phyloP scores from a whole-genome alignment of 2,888 invertebrate genomes.

The Apocheima hispidaria region DNA sequence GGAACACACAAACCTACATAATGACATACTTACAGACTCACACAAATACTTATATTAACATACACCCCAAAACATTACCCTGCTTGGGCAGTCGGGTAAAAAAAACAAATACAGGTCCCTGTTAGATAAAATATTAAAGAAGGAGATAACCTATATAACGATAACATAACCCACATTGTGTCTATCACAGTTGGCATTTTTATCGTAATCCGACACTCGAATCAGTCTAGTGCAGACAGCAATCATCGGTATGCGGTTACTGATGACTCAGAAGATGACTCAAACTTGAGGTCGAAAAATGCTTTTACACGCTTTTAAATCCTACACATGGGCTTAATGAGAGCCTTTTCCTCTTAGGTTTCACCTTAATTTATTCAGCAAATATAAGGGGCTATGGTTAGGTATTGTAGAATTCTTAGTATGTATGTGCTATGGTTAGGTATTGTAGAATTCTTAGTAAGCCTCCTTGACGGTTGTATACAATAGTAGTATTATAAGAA shows the following conservation, averaged over 20 bases:
- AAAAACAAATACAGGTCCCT: too few relatives aligned
- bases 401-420: background rate
- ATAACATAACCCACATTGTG: slow-evolving; percentile 7
- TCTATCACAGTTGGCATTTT: slow-evolving; percentile 7
- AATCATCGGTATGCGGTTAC: slow-evolving; percentile 42
- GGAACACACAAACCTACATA: too few relatives aligned
- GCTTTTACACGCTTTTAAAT: too few relatives aligned
- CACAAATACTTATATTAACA: too few relatives aligned
- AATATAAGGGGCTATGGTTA: background rate
- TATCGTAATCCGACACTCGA: slow-evolving; percentile 36
- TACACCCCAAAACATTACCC: too few relatives aligned
- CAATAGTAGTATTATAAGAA: too few relatives aligned
- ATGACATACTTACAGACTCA: too few relatives aligned
- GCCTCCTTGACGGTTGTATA: too few relatives aligned
- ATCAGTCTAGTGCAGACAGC: slow-evolving; percentile 37
- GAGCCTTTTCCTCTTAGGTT: slow-evolving; percentile 12
- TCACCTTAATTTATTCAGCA: background rate
- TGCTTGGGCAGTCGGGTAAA: too few relatives aligned
- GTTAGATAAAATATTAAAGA: background rate
- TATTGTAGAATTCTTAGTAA: background rate
- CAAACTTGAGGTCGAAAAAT: slow-evolving; percentile 30
- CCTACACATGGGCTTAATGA: slow-evolving; percentile 8
- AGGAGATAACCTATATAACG: too few relatives aligned
- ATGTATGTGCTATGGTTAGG: background rate
- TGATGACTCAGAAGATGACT: slow-evolving; percentile 44